Evolutionary conservation across 1,140 invertebrate species (phyloP), one percentile per base, ranked within the genome.

Genomic region (Melanaphis sacchari): DNA sequence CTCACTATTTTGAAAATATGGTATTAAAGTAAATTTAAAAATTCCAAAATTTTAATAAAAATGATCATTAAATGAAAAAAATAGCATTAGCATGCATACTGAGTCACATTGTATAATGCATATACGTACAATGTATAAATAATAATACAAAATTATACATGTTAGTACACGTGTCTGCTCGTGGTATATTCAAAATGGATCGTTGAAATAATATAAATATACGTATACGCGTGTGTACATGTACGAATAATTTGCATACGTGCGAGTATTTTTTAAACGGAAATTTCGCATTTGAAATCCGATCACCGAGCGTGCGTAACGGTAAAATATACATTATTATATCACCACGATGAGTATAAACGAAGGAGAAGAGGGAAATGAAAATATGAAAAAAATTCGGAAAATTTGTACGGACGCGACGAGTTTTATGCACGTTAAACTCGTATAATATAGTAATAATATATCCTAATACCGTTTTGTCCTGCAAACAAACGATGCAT

Each of bases 231-330:
- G 24, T 66, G 59, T 15, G 31, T 9, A 31, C 31, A 15, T 59
- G 26, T 66, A 9, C 59, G 9, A 66, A 31, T 5, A 21, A 84
- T 84, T 84, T 84, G 81, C 76, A 81, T 84, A 38, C 81, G 81
- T 40, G 81, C 36, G 8, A 24, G 38, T 84, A 40, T 90, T 90
- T 52, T 90, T n/a, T 36, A 90, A 90, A 52, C 36, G 49, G 4
- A 49, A 40, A 90, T 90, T 90, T 90, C 22, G 88, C 49, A 90
- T 90, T n/a, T n/a, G 31, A 90, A 90, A 90, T 52, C 36, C 49
- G 88, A 90, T 89, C 43, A 18, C n/a, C 21, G 41, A 46, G 87
- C 36, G 43, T 49, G 46, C 31, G 41, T 89, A 89, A 49, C 40
- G 46, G 46, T 89, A 81, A 81, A 81, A 36, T 66, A 66, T 66